A percentile compares a stretch with the other conserved stretches of the same genome.
These are phyloP conservation scores for Lagopus muta DNA, from an alignment of 2,113 vertebrate genomes.

Conservation along the genomic window DNA sequence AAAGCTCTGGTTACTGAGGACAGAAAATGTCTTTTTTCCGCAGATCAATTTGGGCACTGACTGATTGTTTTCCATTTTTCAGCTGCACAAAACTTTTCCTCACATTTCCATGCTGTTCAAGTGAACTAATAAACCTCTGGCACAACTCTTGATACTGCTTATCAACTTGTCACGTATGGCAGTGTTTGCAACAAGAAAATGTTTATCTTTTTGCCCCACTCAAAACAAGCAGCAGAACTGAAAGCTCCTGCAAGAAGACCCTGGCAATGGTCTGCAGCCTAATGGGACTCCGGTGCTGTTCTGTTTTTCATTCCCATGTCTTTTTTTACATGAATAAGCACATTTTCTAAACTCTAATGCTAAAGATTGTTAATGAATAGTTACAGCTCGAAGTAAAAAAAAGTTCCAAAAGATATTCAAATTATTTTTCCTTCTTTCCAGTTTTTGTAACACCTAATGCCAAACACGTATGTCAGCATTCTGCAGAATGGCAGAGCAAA, in stretches of 20 bases:
- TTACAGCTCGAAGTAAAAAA: background rate
- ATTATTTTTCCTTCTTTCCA: background rate
- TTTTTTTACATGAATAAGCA: background rate
- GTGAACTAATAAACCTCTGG: constrained; percentile 17
- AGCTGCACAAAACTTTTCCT: background rate
- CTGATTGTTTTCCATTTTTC: constrained; percentile 19
- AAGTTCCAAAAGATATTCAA: background rate
- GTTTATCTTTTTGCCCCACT: constrained; percentile 61
- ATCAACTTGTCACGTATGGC: constrained; percentile 11
- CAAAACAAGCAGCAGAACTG: constrained; percentile 1
- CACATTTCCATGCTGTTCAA: background rate
- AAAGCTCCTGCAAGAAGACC: constrained; percentile 4
- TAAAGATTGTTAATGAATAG: background rate
- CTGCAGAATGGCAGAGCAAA: background rate
- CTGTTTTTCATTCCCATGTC: background rate
- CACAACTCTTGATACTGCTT: constrained; percentile 3
- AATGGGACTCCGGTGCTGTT: background rate
- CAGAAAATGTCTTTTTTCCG: background rate
- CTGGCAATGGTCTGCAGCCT: background rate
- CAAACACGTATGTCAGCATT: background rate
- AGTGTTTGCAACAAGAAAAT: constrained; percentile 6
- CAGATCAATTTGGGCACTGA: background rate
- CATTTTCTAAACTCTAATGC: background rate
- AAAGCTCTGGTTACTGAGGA: background rate
- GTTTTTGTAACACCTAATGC: background rate